Percentiles rank a stretch among this genome's conserved stretches.
phyloP scores from a whole-genome alignment of 2,888 invertebrate species.

The Tryphoninae sp. region DNA sequence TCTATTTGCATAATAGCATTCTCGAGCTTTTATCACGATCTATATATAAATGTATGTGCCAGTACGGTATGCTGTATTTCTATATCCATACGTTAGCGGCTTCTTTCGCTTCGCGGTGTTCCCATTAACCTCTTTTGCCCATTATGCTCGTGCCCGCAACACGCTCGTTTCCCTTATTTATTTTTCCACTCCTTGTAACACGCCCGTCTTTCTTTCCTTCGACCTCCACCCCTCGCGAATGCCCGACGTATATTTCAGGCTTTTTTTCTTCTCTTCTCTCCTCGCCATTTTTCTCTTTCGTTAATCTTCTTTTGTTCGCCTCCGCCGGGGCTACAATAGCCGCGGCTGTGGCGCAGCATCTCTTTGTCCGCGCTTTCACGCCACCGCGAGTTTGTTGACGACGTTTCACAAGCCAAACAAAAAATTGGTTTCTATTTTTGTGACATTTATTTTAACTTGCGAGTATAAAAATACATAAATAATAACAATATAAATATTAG shows the following conservation, averaged over 20 bases:
- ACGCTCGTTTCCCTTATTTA: conserved; percentile 63
- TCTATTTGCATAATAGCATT: conserved; percentile 68
- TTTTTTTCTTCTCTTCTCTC: conserved; percentile 12
- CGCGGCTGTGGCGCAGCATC: conserved; percentile 33
- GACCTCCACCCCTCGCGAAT: conserved; percentile 37
- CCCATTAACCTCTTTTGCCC: conserved; percentile 65
- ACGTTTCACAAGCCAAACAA: background rate
- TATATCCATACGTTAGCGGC: conserved; percentile 54
- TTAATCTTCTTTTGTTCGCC: conserved; percentile 52
- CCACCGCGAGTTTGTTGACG: conserved; percentile 23
- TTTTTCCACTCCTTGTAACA: conserved; percentile 59
- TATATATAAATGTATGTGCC: conserved; percentile 58
- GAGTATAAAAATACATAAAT: background rate
- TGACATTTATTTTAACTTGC: background rate
- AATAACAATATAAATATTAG: background rate
- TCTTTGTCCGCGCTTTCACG: conserved; percentile 58
- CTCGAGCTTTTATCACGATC: conserved; percentile 67
- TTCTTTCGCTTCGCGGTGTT: conserved; percentile 63
- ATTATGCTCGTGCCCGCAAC: conserved; percentile 64
- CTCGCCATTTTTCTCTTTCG: conserved; percentile 8
- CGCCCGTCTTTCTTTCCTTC: conserved; percentile 43
- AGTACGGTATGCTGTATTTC: conserved; percentile 23
- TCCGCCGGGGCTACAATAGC: conserved; percentile 15
- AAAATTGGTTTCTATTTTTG: conserved; percentile 16
- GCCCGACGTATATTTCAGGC: conserved; percentile 40